Conservation (phyloP, 2,113 vertebrate species). For the Rhegmatorhina hoffmannsi region DNA sequence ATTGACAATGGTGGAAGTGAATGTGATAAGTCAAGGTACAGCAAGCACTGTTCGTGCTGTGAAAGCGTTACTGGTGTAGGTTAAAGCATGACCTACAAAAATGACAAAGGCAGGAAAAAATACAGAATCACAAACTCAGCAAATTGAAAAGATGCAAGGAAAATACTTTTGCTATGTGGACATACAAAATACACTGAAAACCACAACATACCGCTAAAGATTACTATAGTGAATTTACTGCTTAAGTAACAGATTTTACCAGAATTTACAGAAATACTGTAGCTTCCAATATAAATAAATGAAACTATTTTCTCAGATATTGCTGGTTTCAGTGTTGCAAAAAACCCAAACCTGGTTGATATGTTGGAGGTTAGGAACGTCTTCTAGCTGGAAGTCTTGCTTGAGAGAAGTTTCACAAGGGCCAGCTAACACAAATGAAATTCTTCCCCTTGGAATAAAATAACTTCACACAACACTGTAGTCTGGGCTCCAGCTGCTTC, state of each 20-base stretch:
- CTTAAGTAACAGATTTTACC: not conserved
- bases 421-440: not conserved
- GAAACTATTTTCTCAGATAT: not conserved
- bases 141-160: not conserved
- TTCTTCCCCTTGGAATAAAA: not conserved
- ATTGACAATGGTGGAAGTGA: not conserved
- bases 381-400: not conserved
- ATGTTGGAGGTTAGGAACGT: not conserved
- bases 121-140: not conserved
- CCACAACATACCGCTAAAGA: not conserved
- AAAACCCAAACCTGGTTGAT: not conserved
- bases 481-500: not conserved
- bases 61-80: not conserved
- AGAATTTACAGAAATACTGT: not conserved
- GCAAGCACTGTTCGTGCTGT: not conserved
- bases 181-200: not conserved
- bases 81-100: conserved; percentile 33
- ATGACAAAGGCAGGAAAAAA: not conserved
- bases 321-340: not conserved
- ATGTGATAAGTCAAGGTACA: conserved; percentile 5
- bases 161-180: not conserved
- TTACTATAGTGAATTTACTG: not conserved
- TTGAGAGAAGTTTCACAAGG: not conserved
- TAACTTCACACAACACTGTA: not conserved
- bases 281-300: not conserved